Evolutionary conservation across 1,140 invertebrate genomes (phyloP), one percentile per base, ranked within the genome.

Genomic region (Drosophila sturtevanti): DNA sequence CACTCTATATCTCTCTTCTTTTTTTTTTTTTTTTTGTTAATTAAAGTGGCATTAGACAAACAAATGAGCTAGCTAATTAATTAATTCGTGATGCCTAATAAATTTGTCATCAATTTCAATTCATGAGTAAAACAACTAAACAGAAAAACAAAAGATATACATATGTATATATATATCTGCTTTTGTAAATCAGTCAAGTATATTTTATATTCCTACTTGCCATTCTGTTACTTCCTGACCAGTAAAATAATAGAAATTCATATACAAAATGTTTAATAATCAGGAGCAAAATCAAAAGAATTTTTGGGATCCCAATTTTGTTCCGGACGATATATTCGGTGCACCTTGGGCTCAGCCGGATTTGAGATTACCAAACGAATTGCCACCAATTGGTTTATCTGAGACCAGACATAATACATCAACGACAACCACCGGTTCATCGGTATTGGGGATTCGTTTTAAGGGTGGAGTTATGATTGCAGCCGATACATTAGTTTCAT

Each of bases 391-490:
- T 31, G 27, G 27, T 31, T 6, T 31, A 6, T 31, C 6, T 31
- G 27, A 31, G 22, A 31, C 27, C 27, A 31, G 27, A 31, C 6
- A 4, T 31, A 7, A 7, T 31, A 6, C 27, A 31, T 0, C 4
- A 3, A 31, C 98, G 4, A 95, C 97, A 52, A 97, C 97, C 6
- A 99, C 97, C 11, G 97, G 97, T 31, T 96, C 98, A 11, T 98
- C 98, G 2, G 97, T 99, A 0, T 91, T 99, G 35, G 98, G 95
- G 16, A 81, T 99, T 5, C 95, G 95, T 67, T 99, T 96, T 89
- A 95, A 98, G 89, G 95, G 95, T 84, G 98, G 98, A 52, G 95
- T 99, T 16, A 93, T 98, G n/a, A 94, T 99, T 51, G 98, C 97
- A 54, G 98, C 97, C 31, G 98, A 99, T 92, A 95, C 95, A 52